Conservation (phyloP, 2,888 invertebrate species). For the Bimastos eiseni region DNA sequence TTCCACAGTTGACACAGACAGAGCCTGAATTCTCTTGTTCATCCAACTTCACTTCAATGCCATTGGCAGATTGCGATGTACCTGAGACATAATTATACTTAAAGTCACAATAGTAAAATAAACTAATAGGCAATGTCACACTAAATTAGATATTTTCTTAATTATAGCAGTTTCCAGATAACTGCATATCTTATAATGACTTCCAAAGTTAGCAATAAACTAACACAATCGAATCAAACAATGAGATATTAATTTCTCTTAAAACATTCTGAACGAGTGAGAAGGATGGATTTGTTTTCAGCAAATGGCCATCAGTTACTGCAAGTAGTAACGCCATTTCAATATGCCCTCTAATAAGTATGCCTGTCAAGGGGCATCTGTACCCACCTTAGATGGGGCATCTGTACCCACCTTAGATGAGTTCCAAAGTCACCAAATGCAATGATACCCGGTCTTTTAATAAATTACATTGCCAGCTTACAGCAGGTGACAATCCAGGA, state of each 20-base stretch:
- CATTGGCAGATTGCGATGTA: not conserved
- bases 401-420: too few species aligned
- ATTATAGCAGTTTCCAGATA: not conserved
- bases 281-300: not conserved
- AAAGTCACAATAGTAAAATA: not conserved
- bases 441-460: too few species aligned
- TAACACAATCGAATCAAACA: not conserved
- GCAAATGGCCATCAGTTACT: not conserved
- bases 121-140: not conserved
- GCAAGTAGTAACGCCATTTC: not conserved
- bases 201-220: not conserved
- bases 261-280: not conserved
- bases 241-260: not conserved
- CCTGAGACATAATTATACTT: not conserved
- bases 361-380: too few species aligned
- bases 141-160: not conserved
- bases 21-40: not conserved
- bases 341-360: too few species aligned
- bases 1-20: slow-evolving; percentile 19
- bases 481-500: too few species aligned
- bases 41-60: not conserved
- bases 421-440: too few species aligned
- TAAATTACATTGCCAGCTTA: too few species aligned
- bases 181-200: not conserved
- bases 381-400: too few species aligned